Evolutionary conservation across 2,888 invertebrate genomes (phyloP), one percentile per base, ranked within the genome.

Genomic region (Colletes collaris): DNA sequence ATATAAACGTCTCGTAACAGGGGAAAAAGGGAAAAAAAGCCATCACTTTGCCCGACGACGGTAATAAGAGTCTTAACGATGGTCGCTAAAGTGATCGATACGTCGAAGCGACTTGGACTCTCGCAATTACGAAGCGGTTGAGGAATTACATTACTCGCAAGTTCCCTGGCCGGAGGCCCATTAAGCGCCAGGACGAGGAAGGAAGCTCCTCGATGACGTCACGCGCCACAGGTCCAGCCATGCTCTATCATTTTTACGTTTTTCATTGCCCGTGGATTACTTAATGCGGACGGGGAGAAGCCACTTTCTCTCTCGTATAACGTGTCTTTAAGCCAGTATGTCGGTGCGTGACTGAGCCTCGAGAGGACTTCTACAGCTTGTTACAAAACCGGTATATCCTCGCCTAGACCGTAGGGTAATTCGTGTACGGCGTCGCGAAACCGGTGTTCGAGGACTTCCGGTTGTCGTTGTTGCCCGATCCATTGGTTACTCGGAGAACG

Each of bases 281-380:
- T 86, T 84, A 82, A 81, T 76, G 85, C 74, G 50, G 66, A 70
- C 6, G 44, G 71, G 80, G 80, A 77, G 80, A 82, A 81, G 76
- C 71, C 82, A 81, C 86, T 86, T 86, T 86, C 86, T 86, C 86
- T 86, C 86, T 86, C 86, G 73, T 68, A 58, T 84, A 86, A 84
- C 79, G 80, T 77, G 76, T 81, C 82, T 86, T 86, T 83, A 77
- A 84, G 82, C 70, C 82, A 73, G 80, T 67, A 67, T 68, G 75
- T 71, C 80, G 81, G 59, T 77, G 81, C 85, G 79, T 83, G 87
- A 78, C 79, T 76, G 77, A 72, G 79, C 46, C 60, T 58, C 56
- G 64, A 35, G 50, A 64, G 58, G 58, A 66, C 65, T 52, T 13
- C 50, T 76, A 76, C 53, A 69, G 77, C 46, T n/a, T 62, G 64